A percentile compares a stretch with the other conserved stretches of the same genome.
Evolutionary conservation across 1,140 invertebrate genomes (phyloP).

Genomic region (Metaphire vulgaris): DNA sequence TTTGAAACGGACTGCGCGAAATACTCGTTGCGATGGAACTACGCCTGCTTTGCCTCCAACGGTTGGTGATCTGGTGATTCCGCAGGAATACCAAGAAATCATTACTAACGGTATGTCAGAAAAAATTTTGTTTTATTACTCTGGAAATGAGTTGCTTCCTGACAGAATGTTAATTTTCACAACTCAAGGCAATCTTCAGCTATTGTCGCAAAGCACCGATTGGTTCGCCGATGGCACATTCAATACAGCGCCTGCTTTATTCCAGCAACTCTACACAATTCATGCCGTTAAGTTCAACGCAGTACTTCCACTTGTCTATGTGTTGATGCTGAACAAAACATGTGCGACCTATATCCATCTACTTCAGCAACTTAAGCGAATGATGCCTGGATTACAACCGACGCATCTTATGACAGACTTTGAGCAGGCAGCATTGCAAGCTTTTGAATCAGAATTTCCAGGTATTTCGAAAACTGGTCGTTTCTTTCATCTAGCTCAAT

Average conservation of each 20-base stretch:
- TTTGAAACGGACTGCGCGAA: too few species aligned
- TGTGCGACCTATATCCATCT: neutral
- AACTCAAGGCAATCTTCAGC: neutral
- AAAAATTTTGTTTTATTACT: neutral
- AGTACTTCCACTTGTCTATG: neutral
- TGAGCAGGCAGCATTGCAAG: neutral
- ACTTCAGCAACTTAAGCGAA: neutral
- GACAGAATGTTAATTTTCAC: neutral
- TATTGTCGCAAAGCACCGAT: neutral
- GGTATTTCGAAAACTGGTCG: neutral
- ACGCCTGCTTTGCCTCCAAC: too few species aligned
- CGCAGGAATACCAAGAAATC: neutral
- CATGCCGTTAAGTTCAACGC: neutral
- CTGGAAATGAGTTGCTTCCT: neutral
- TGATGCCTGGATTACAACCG: neutral
- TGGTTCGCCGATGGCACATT: neutral
- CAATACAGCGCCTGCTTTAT: neutral
- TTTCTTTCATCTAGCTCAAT: neutral
- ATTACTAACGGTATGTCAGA: neutral
- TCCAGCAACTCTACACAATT: neutral
- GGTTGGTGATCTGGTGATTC: too few species aligned
- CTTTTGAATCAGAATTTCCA: neutral
- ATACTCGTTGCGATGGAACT: too few species aligned
- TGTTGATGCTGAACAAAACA: neutral
- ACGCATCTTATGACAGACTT: slow-evolving; percentile 1